Evolutionary conservation across 1,140 invertebrate species (phyloP).

Genomic region (Drosophila orena): DNA sequence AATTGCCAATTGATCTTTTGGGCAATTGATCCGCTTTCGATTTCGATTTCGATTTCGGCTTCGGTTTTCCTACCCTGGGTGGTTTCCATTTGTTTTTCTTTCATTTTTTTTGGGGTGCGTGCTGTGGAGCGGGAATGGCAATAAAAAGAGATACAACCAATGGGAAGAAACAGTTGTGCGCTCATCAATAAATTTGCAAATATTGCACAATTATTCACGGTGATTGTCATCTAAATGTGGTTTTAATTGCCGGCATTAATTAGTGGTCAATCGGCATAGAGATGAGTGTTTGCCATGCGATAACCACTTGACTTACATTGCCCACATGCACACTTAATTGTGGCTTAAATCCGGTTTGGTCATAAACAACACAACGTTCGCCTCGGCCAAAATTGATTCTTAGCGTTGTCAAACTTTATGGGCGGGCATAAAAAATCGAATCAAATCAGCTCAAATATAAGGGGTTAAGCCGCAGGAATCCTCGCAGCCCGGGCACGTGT

Average conservation of each 20-base stretch:
- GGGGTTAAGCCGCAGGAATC: constrained; percentile 55
- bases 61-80: constrained; percentile 1
- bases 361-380: constrained; percentile 36
- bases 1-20: constrained; percentile 82
- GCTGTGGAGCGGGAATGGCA: constrained; percentile 23
- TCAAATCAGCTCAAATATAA: constrained; percentile 70
- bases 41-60: constrained; percentile 17
- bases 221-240: constrained; percentile 66
- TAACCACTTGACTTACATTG: constrained; percentile 38
- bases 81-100: constrained; percentile 5
- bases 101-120: constrained; percentile 41
- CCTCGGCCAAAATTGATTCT: constrained; percentile 67
- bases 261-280: constrained; percentile 12
- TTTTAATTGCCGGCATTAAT: constrained; percentile 69
- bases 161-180: constrained; percentile 17
- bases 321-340: constrained; percentile 30
- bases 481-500: constrained; percentile 63
- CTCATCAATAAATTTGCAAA: constrained; percentile 52
- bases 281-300: constrained; percentile 44
- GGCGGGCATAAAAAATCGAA: constrained; percentile 72
- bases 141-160: constrained; percentile 15
- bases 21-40: constrained; percentile 75
- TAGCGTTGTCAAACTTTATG: constrained; percentile 56
- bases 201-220: constrained; percentile 39
- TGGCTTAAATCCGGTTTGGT: constrained; percentile 38